Evolutionary conservation across 2,888 invertebrate species (phyloP).

Genomic region (Morpho helenor): DNA sequence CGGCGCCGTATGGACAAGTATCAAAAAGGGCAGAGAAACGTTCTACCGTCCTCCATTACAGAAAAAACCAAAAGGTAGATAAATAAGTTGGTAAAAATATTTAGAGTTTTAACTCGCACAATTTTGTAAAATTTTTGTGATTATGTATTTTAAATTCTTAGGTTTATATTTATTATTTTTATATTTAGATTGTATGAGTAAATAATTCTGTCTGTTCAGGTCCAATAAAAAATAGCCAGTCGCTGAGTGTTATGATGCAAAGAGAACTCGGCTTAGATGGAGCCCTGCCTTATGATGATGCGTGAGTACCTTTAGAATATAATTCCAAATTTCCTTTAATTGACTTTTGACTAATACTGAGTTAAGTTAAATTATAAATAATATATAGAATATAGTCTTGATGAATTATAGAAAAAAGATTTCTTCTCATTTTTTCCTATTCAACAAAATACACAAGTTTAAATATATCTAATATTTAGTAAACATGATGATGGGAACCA

Average conservation of each 20-base stretch:
- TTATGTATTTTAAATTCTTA: too few species aligned
- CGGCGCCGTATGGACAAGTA: constrained; percentile 96
- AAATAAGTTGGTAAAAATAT: too few species aligned
- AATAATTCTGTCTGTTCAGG: constrained; percentile 30
- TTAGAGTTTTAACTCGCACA: too few species aligned
- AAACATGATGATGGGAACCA: constrained; percentile 63
- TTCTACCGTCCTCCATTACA: constrained; percentile 44
- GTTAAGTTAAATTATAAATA: too few species aligned
- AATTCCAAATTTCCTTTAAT: too few species aligned
- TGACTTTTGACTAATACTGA: too few species aligned
- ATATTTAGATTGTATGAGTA: too few species aligned
- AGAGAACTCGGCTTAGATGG: constrained; percentile 71
- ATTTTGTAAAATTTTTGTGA: too few species aligned
- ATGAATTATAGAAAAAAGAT: too few species aligned
- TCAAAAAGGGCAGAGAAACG: constrained; percentile 82
- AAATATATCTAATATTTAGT: constrained; percentile 32
- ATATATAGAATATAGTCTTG: too few species aligned
- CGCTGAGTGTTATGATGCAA: constrained; percentile 68
- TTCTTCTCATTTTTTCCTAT: neutral
- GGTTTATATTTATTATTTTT: too few species aligned
- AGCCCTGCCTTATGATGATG: constrained; percentile 62
- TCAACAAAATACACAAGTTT: neutral
- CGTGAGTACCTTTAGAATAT: constrained; percentile 41
- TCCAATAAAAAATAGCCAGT: constrained; percentile 31
- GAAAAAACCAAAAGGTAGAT: constrained; percentile 26